Conservation (phyloP, 2,888 invertebrate genomes). For the Parnassius glacialis region DNA sequence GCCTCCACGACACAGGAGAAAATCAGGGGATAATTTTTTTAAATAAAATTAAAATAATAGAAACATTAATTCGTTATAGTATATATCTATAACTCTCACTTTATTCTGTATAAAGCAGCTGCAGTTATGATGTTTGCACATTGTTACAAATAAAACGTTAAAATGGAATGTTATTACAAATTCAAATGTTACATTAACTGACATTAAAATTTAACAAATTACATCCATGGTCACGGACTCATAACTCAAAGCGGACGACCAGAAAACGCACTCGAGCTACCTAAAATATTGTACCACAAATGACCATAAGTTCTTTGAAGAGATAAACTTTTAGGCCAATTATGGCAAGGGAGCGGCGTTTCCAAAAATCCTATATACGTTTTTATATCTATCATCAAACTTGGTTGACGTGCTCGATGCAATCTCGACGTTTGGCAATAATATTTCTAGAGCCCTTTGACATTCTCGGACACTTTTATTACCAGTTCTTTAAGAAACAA, state of each 20-base stretch:
- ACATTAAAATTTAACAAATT: slow-evolving; percentile 15
- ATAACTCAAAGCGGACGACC: slow-evolving; percentile 51
- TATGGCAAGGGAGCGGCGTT: slow-evolving; percentile 67
- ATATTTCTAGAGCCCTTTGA: slow-evolving; percentile 25
- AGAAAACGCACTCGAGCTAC: slow-evolving; percentile 48
- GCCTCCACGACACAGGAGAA: too few relatives aligned
- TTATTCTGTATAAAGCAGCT: too few relatives aligned
- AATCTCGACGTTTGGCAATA: slow-evolving; percentile 55
- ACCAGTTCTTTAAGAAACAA: background rate
- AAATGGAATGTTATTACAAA: too few relatives aligned
- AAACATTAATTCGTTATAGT: too few relatives aligned
- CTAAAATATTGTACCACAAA: slow-evolving; percentile 58
- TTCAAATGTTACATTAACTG: background rate
- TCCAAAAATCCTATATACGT: slow-evolving; percentile 68
- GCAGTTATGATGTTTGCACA: too few relatives aligned
- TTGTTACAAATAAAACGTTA: too few relatives aligned
- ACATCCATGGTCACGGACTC: slow-evolving; percentile 50
- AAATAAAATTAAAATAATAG: too few relatives aligned
- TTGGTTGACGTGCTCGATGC: slow-evolving; percentile 66
- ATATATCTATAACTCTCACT: too few relatives aligned
- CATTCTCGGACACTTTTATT: slow-evolving; percentile 20
- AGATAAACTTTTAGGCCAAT: slow-evolving; percentile 72
- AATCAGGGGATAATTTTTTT: too few relatives aligned
- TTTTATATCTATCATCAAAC: slow-evolving; percentile 66
- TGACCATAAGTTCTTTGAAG: slow-evolving; percentile 73